phyloP scores from a whole-genome alignment of 2,888 invertebrate genomes.

The Pediacus dermestoides region DNA sequence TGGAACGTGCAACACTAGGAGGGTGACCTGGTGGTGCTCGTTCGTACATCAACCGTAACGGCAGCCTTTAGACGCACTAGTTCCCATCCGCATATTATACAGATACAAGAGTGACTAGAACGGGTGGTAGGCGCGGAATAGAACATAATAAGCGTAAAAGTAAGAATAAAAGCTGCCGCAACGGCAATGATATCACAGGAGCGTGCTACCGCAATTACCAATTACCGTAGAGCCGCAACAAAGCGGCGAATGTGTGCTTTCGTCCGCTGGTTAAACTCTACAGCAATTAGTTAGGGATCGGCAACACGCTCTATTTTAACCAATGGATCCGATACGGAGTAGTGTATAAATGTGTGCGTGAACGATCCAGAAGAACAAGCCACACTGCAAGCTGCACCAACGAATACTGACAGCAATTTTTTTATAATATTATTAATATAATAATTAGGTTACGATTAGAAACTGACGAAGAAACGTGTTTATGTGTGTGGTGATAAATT shows the following conservation, averaged over 20 bases:
- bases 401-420: conserved; percentile 21
- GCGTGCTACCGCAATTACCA: conserved; percentile 19
- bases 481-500: conserved; percentile 10
- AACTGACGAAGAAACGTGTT: too few relatives aligned
- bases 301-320: conserved; percentile 23
- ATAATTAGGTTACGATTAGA: too few relatives aligned
- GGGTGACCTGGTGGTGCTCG: conserved; percentile 35
- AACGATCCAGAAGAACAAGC: conserved; percentile 39
- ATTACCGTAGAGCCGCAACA: conserved; percentile 10
- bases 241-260: conserved; percentile 28
- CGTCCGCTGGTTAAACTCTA: conserved; percentile 18
- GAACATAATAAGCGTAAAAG: too few relatives aligned
- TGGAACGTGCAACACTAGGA: conserved; percentile 38
- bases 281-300: conserved; percentile 18
- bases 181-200: conserved; percentile 21
- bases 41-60: conserved; percentile 27
- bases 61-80: conserved; percentile 19
- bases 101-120: conserved; percentile 19
- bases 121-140: too few relatives aligned
- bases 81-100: conserved; percentile 5
- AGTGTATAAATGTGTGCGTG: conserved; percentile 50
- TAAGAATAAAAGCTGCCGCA: conserved; percentile 12
- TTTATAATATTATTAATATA: too few relatives aligned
- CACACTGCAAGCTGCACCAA: conserved; percentile 22
- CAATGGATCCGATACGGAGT: conserved; percentile 50